Base-by-base conservation (phyloP, 2,113 vertebrate genomes). In the Phaethornis superciliosus region DNA sequence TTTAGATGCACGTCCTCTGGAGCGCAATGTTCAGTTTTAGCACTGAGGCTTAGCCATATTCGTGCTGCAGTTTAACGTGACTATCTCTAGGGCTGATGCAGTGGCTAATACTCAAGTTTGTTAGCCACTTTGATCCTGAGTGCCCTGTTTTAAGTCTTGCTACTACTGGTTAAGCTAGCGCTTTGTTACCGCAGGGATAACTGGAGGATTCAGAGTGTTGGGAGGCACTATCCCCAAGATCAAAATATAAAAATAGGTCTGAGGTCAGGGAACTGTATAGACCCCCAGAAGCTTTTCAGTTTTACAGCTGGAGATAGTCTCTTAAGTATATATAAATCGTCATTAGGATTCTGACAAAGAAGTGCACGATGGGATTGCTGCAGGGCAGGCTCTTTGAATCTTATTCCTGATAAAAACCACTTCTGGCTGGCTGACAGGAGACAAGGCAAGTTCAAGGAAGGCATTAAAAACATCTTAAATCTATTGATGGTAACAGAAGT, bases 331-430 rank as follows among this genome's bases (percentile, higher is more conserved):
- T 98, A 98, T 98, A 97, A 97, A 97, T 97, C 79, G 79, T 98
- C 98, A 97, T 98, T 98, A 98, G 97, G 97, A 98, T 98, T 98
- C 98, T 97, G 97, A 97, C 97, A 98, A 97, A 98, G 97, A 97
- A 97, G 92, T 97, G 96, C 97, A 98, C 94, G 95, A 96, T 98
- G 98, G 98, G 97, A 98, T 98, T 93, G 97, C 98, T 98, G 96
- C 96, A 97, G 98, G 98, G 98, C 97, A 98, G 97, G 87, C 89
- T 97, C 97, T 98, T 98, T 98, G 98, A 98, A 98, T 98, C 96
- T 97, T 97, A 96, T 96, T 98, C 94, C 95, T 97, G 97, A 96
- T 97, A 95, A 96, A 97, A 97, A 97, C 91, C 96, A 97, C 97
- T 98, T 98, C 97, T 98, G 96, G 95, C 97, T 98, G 97, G 95